Conservation (phyloP, 2,113 vertebrate genomes). For the Rhynchomys soricoides region DNA sequence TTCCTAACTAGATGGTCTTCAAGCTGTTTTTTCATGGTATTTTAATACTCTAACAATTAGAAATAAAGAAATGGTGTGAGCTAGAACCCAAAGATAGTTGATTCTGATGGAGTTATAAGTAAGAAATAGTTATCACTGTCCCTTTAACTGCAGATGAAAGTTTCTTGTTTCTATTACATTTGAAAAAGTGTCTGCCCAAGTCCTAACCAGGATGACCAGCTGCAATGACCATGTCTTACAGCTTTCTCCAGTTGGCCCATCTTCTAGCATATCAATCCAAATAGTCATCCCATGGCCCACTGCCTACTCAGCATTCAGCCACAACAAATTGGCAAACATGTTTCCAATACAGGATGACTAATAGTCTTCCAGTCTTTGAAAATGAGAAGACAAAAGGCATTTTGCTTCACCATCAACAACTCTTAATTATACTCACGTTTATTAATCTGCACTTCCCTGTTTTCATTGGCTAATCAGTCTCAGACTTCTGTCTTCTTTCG, state of each 20-base stretch:
- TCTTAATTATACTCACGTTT: constrained; percentile 63
- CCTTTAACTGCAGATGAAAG: not conserved
- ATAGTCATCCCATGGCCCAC: not conserved
- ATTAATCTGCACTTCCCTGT: constrained; percentile 76
- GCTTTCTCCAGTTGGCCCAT: not conserved
- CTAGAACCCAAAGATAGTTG: not conserved
- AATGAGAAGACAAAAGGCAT: not conserved
- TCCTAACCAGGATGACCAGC: not conserved
- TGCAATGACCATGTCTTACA: not conserved
- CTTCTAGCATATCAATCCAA: not conserved
- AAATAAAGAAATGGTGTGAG: not conserved
- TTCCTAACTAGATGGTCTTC: not conserved
- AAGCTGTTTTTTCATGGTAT: not conserved
- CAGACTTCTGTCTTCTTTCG: not conserved
- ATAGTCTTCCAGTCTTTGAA: not conserved
- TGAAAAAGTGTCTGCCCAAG: not conserved
- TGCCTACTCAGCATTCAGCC: not conserved
- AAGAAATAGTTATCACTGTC: not conserved
- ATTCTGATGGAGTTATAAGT: not conserved
- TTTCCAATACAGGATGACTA: not conserved
- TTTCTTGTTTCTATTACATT: not conserved
- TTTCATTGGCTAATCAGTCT: constrained; percentile 72
- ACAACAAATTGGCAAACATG: not conserved
- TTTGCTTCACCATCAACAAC: constrained; percentile 21
- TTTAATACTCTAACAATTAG: not conserved